Conservation (phyloP, 2,797 vertebrate species). For the Manis pentadactyla region DNA sequence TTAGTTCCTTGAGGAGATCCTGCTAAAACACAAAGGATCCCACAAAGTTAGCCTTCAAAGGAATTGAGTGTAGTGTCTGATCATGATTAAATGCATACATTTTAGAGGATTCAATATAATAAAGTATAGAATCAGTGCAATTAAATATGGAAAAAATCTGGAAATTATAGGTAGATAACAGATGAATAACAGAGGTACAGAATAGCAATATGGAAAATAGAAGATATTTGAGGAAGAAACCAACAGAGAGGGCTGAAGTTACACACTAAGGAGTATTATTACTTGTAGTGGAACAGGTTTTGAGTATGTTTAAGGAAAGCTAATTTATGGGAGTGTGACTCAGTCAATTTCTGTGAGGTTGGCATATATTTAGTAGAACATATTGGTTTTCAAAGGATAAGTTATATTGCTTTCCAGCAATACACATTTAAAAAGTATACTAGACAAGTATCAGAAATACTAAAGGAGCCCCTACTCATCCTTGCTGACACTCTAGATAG, state of each 20-base stretch:
- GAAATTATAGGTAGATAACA: background rate
- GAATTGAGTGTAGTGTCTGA: background rate
- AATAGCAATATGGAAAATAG: background rate
- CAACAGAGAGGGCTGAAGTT: background rate
- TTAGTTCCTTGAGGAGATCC: background rate
- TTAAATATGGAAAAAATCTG: background rate
- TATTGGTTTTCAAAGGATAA: slow-evolving; percentile 29
- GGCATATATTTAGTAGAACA: slow-evolving; percentile 12
- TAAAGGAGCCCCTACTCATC: background rate
- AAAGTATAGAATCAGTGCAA: background rate
- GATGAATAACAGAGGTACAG: background rate
- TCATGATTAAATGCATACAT: background rate
- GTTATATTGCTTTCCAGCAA: background rate
- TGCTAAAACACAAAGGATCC: slow-evolving; percentile 6
- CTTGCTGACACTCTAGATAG: background rate
- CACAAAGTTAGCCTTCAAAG: background rate
- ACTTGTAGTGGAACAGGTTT: slow-evolving; percentile 2
- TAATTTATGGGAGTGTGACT: background rate
- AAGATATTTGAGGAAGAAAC: background rate
- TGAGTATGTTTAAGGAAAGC: slow-evolving; percentile 18
- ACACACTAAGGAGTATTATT: background rate
- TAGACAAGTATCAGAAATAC: background rate
- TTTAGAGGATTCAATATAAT: background rate
- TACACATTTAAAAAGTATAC: background rate
- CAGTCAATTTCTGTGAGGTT: background rate